A percentile compares a stretch with the other conserved stretches of the same genome.
These are phyloP conservation scores for Leptopilina drosophilae DNA, from an alignment of 2,888 invertebrate genomes.

Conservation along the genomic window DNA sequence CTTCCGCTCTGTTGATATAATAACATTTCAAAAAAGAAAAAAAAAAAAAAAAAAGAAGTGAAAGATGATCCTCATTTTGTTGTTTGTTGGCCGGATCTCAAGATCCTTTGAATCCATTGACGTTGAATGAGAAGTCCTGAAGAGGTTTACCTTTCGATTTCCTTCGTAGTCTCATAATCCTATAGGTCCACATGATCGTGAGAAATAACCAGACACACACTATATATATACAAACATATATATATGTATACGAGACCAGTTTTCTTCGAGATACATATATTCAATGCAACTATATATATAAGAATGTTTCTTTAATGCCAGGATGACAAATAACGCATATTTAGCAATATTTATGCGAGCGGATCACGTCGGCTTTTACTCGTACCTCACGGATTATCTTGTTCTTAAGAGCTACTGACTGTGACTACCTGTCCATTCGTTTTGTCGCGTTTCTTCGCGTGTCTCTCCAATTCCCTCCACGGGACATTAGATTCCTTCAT, in stretches of 20 bases:
- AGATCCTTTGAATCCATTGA: constrained; percentile 7
- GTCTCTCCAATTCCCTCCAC: constrained; percentile 34
- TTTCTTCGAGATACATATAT: constrained; percentile 44
- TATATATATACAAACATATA: neutral
- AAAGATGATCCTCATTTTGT: constrained; percentile 24
- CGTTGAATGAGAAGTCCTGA: constrained; percentile 33
- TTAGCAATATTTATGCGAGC: constrained; percentile 73
- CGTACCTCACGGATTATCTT: constrained; percentile 70
- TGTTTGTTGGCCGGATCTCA: constrained; percentile 21
- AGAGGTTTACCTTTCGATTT: constrained; percentile 59
- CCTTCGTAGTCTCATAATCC: constrained; percentile 57
- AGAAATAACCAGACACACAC: constrained; percentile 64
- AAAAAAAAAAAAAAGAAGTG: neutral
- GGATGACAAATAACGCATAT: constrained; percentile 70
- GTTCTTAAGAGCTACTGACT: constrained; percentile 56
- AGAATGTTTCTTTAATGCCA: constrained; percentile 63
- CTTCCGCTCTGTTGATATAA: constrained; percentile 26
- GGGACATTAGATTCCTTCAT: neutral
- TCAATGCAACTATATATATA: no score
- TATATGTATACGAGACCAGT: constrained; percentile 44
- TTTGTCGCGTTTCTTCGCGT: constrained; percentile 26
- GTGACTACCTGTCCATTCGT: constrained; percentile 36
- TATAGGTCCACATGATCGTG: constrained; percentile 68
- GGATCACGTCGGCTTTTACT: constrained; percentile 73
- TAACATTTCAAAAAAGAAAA: constrained; percentile 10